Evolutionary conservation across 2,888 invertebrate genomes (phyloP), one percentile per base, ranked within the genome.

Genomic region (Pollenia labialis): DNA sequence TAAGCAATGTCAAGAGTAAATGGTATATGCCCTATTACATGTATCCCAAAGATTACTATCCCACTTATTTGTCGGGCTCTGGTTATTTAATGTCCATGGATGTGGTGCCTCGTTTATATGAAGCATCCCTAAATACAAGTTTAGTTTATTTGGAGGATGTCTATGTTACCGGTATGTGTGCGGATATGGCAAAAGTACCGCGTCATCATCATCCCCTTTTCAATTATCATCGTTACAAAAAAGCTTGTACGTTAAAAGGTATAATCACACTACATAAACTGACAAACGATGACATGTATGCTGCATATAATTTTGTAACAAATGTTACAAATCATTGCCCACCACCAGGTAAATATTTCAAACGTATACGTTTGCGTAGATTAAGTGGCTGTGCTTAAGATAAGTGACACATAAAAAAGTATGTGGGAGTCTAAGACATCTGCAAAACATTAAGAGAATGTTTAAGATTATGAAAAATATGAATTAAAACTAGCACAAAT

Each of bases 11-110:
- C 0, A 95, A 94, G 75, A 96, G 96, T 90, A 98, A 98, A 93
- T 97, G 97, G 97, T 97, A 96, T 93, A 95, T 96, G 85, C 97
- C 97, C 1, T 95, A 95, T 48, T 97, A 97, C 91, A 96, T 97
- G 96, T 97, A 95, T 92, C 93, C 95, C 1, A 95, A 95, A 0
- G 94, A 95, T 60, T 94, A 95, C 66, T 97, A 97, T 94, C 97
- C 97, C 4, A 95, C 96, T 89, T 97, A 97, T 92, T 92, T 97
- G 76, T 97, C 97, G 0, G 97, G 97, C 12, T 96, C 97, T 1
- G 97, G 96, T 2, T 97, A 97, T 93, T 94, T 96, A 4, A 95
- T 97, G 94, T 96, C 97, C 1, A 92, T 95, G 1, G 95, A 95
- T 89, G 95, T 96, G 0, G 96, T 96, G 0, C 92, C 92, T 9